Evolutionary conservation across 2,888 invertebrate genomes (phyloP).

Genomic region (Drosophila setosimentum): DNA sequence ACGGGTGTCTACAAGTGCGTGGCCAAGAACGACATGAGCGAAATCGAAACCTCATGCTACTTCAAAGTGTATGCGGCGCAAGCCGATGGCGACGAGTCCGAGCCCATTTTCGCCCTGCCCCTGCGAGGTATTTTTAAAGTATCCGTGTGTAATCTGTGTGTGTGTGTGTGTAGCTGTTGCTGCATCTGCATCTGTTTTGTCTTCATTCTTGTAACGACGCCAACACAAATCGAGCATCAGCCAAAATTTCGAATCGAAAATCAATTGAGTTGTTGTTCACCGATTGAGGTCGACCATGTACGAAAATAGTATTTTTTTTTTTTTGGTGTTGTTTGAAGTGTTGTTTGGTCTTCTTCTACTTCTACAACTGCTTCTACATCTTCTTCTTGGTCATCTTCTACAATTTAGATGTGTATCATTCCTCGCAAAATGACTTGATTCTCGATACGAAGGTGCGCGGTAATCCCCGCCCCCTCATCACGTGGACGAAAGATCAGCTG

Average conservation of each 20-base stretch:
- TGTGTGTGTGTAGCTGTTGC: constrained; percentile 19
- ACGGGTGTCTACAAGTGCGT: constrained; percentile 93
- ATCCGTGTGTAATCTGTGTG: constrained; percentile 24
- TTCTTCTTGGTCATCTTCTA: constrained; percentile 8
- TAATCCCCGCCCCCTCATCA: constrained; percentile 89
- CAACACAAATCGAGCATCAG: constrained; percentile 51
- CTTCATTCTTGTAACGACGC: constrained; percentile 56
- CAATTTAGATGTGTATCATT: constrained; percentile 89
- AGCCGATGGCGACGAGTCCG: constrained; percentile 83
- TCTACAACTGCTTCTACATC: constrained; percentile 6
- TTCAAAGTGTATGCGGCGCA: constrained; percentile 86
- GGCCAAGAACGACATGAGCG: constrained; percentile 91
- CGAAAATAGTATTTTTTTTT: constrained; percentile 70
- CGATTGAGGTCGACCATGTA: constrained; percentile 75
- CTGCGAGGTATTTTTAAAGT: constrained; percentile 87
- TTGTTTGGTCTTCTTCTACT: constrained; percentile 30
- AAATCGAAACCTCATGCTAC: constrained; percentile 89
- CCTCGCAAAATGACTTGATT: constrained; percentile 90
- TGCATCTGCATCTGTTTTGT: constrained; percentile 27
- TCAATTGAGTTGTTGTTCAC: constrained; percentile 41
- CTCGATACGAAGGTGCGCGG: constrained; percentile 93
- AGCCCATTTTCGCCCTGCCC: constrained; percentile 86
- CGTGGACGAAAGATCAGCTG: constrained; percentile 91
- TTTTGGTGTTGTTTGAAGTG: constrained; percentile 59
- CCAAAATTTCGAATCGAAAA: constrained; percentile 28